phyloP scores from a whole-genome alignment of 1,140 invertebrate species.

The Sinonovacula constricta region DNA sequence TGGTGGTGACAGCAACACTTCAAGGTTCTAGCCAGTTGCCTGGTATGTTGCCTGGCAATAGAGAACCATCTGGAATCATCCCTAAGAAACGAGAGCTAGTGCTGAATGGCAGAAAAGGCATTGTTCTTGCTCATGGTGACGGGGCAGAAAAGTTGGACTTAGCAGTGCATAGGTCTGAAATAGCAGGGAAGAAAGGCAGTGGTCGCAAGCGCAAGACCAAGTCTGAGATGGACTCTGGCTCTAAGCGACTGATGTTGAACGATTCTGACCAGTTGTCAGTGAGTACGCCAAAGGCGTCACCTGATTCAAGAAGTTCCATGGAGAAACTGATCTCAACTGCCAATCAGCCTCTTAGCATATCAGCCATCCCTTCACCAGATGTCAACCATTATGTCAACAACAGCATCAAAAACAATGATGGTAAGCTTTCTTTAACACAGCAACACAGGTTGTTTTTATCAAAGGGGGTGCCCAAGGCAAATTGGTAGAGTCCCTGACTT shows the following conservation, averaged over 20 bases:
- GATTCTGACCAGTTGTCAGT: not conserved
- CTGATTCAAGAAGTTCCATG: slow-evolving; percentile 7
- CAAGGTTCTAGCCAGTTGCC: not conserved
- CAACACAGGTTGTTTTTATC: too few relatives aligned
- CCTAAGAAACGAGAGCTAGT: slow-evolving; percentile 38
- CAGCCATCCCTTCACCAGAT: slow-evolving; percentile 43
- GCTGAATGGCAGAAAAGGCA: slow-evolving; percentile 34
- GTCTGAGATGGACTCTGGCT: not conserved
- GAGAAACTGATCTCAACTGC: slow-evolving; percentile 48
- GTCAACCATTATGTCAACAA: not conserved
- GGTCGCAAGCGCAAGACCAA: not conserved
- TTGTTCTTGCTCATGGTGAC: not conserved
- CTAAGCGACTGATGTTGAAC: slow-evolving; percentile 25
- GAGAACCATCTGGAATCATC: slow-evolving; percentile 11
- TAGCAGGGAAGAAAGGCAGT: not conserved
- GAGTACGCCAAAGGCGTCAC: not conserved
- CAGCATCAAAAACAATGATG: not conserved
- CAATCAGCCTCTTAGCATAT: slow-evolving; percentile 42
- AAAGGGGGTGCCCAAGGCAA: too few relatives aligned
- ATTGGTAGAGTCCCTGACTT: too few relatives aligned
- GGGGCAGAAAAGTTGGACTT: too few relatives aligned
- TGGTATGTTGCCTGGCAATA: not conserved
- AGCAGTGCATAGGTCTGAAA: not conserved
- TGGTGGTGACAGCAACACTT: not conserved
- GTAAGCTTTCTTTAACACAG: slow-evolving; percentile 9